Percentiles rank a stretch among this genome's conserved stretches.
phyloP scores from a whole-genome alignment of 1,140 invertebrate genomes.

The Zaprionus ghesquierei region DNA sequence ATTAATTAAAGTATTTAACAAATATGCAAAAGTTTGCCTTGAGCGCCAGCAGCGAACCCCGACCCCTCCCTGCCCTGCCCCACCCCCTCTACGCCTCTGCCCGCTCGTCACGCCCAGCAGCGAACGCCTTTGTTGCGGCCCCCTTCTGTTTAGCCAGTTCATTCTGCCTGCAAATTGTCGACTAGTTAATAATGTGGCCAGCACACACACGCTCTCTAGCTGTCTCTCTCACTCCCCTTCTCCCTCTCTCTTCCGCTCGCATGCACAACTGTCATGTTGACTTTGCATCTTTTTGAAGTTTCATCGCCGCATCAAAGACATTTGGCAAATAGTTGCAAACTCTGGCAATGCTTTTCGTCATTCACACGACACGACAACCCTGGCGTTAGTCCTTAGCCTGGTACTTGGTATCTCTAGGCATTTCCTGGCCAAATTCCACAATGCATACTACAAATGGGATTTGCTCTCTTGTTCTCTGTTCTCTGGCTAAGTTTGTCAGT shows the following conservation, averaged over 20 bases:
- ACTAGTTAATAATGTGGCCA: conserved; percentile 75
- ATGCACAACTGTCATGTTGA: conserved; percentile 35
- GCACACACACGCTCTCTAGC: background rate
- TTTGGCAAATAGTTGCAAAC: conserved; percentile 55
- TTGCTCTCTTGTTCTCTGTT: conserved; percentile 16
- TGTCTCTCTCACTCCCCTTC: background rate
- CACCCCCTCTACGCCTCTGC: background rate
- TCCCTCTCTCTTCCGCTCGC: background rate
- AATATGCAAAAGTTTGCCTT: conserved; percentile 74
- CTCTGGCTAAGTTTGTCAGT: no score
- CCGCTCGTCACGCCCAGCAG: conserved; percentile 30
- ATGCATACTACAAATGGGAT: background rate
- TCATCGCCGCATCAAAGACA: conserved; percentile 63
- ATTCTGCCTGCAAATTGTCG: conserved; percentile 53
- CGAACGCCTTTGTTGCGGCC: conserved; percentile 24
- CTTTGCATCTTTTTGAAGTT: conserved; percentile 72
- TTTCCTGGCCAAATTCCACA: background rate
- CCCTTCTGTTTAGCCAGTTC: conserved; percentile 37
- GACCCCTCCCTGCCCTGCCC: no score
- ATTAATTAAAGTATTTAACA: conserved; percentile 80
- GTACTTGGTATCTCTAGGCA: no score
- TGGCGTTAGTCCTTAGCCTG: background rate
- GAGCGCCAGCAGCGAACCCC: conserved; percentile 31
- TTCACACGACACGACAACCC: background rate
- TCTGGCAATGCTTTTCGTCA: background rate